Percentiles rank a stretch among this genome's conserved stretches.
These are phyloP conservation scores for Leptocoma aspasia DNA, from an alignment of 2,113 vertebrate genomes.

Conservation along the genomic window DNA sequence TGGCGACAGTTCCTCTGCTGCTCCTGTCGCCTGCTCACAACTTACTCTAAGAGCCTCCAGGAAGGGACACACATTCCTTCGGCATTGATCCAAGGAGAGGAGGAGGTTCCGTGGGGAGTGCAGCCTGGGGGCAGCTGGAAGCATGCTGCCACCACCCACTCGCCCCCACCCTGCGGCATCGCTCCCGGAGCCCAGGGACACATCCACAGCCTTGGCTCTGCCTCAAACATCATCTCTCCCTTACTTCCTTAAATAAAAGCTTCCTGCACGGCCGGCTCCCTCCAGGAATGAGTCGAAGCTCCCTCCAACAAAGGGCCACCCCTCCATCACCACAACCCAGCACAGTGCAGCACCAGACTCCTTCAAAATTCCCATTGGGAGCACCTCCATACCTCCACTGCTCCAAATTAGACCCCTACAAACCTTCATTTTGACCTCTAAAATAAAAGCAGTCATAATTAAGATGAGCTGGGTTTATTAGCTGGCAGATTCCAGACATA, in stretches of 20 bases:
- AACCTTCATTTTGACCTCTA: not conserved
- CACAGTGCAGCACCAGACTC: no score
- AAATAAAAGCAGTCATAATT: not conserved
- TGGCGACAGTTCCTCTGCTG: not conserved
- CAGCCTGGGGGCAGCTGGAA: not conserved
- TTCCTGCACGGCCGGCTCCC: rapidly evolving
- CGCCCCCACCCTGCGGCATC: rapidly evolving
- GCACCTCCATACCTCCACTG: not conserved
- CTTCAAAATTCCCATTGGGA: not conserved
- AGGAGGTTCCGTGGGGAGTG: not conserved
- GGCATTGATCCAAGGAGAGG: not conserved
- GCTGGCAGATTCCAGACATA: not conserved
- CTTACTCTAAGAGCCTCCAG: not conserved
- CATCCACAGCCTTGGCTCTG: not conserved
- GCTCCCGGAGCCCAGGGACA: not conserved
- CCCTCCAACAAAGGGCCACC: not conserved
- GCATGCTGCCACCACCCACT: not conserved
- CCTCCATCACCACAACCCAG: not conserved
- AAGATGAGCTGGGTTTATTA: not conserved
- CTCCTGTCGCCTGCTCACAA: not conserved
- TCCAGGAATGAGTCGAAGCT: not conserved
- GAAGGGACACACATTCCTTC: not conserved
- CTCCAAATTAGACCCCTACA: rapidly evolving
- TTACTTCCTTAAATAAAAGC: not conserved
- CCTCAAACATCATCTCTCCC: not conserved